Percentiles rank a stretch among this genome's conserved stretches.
These are phyloP conservation scores for Latrodectus hesperus DNA, from an alignment of 2,888 invertebrate species.

Conservation along the genomic window DNA sequence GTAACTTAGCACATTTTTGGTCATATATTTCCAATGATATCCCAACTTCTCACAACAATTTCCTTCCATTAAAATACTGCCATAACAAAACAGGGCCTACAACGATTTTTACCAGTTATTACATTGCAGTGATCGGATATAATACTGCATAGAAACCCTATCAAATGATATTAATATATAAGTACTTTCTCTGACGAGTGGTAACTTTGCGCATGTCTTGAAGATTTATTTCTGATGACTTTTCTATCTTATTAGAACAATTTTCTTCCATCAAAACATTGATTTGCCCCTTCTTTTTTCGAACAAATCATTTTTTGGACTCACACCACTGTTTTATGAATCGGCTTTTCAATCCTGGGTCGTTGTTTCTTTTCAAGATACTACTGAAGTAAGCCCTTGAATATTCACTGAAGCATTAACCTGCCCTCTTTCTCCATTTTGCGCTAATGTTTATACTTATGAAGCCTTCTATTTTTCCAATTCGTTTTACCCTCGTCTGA, in stretches of 20 bases:
- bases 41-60: no score
- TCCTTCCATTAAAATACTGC: no score
- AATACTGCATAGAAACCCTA: no score
- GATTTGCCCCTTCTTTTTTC: neutral
- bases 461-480: constrained; percentile 62
- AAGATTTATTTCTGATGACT: neutral
- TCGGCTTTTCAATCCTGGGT: constrained; percentile 30
- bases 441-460: constrained; percentile 69
- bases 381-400: constrained; percentile 47
- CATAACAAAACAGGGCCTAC: no score
- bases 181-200: no score
- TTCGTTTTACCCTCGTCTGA: constrained; percentile 60
- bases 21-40: no score
- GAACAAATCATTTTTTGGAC: constrained; percentile 6
- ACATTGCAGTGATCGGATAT: no score
- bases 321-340: constrained; percentile 25
- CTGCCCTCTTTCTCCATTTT: constrained; percentile 25
- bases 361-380: constrained; percentile 41
- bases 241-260: neutral
- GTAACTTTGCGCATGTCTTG: no score
- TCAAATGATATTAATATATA: no score
- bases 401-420: constrained; percentile 52
- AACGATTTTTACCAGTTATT: no score
- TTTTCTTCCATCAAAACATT: neutral
- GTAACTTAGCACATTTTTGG: no score